A percentile compares a stretch with the other conserved stretches of the same genome.
Evolutionary conservation across 2,113 vertebrate genomes (phyloP).

Genomic region (Acanthochromis polyacanthus): DNA sequence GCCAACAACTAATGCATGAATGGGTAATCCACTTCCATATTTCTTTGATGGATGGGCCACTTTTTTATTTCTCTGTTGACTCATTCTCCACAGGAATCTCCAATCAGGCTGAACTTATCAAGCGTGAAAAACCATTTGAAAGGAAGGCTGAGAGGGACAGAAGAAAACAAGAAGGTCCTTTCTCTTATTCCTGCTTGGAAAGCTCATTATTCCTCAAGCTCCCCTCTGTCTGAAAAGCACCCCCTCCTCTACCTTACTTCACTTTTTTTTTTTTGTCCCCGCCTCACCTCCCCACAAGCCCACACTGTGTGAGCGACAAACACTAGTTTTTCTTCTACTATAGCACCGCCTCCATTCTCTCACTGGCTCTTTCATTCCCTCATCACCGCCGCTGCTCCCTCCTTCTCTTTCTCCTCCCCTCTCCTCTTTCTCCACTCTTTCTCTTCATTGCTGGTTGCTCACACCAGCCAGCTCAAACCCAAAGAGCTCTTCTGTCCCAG

Average conservation of each 20-base stretch:
- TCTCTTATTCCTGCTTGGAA: constrained; percentile 66
- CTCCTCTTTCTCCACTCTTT: constrained; percentile 25
- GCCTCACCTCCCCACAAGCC: constrained; percentile 52
- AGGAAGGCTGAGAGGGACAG: constrained; percentile 50
- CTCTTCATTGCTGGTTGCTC: constrained; percentile 61
- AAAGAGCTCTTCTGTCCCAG: constrained; percentile 56
- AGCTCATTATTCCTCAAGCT: constrained; percentile 74
- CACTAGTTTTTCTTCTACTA: constrained; percentile 36
- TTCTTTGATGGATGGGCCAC: constrained; percentile 32
- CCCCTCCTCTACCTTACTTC: constrained; percentile 55
- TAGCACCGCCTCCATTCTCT: constrained; percentile 72
- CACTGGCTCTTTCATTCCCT: constrained; percentile 68
- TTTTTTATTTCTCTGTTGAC: constrained; percentile 40
- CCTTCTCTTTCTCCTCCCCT: constrained; percentile 60
- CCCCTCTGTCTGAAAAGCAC: constrained; percentile 51
- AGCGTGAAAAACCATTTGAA: constrained; percentile 73
- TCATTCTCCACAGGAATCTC: constrained; percentile 53
- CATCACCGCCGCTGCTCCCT: constrained; percentile 26
- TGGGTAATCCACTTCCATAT: constrained; percentile 25
- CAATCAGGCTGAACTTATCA: constrained; percentile 58
- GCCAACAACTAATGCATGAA: constrained; percentile 32
- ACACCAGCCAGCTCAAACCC: constrained; percentile 57
- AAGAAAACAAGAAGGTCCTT: constrained; percentile 76
- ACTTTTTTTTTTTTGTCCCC: constrained; percentile 48
- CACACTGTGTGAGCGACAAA: constrained; percentile 42